Percentiles rank a stretch among this genome's conserved stretches.
Conservation (phyloP, 2,888 invertebrate genomes). For the Aquatica leii region DNA sequence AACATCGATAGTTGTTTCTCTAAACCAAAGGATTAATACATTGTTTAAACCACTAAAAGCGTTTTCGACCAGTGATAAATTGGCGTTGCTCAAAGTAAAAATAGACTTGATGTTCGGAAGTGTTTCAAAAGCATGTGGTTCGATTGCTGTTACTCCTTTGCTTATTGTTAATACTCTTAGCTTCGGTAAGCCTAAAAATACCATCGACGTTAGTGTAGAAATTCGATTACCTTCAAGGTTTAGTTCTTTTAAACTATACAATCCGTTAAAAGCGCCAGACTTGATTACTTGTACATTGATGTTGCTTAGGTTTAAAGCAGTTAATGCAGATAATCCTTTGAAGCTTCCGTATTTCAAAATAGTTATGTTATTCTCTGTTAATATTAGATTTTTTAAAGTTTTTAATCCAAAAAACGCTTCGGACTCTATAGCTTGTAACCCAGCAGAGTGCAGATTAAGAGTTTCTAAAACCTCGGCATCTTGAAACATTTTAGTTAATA, state of each 20-base stretch:
- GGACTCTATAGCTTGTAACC: background rate
- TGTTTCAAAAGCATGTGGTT: background rate
- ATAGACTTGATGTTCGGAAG: background rate
- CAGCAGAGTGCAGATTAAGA: conserved; percentile 9
- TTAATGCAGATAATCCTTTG: background rate
- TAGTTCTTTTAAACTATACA: background rate
- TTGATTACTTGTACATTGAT: background rate
- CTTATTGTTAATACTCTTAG: background rate
- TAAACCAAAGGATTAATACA: background rate
- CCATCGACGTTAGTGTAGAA: background rate
- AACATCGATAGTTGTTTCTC: background rate
- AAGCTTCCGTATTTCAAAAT: background rate
- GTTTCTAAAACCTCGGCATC: background rate
- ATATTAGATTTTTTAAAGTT: background rate
- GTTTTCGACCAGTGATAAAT: background rate
- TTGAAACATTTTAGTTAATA: background rate
- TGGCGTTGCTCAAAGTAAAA: background rate
- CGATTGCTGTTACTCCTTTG: background rate
- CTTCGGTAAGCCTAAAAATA: background rate
- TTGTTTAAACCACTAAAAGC: background rate
- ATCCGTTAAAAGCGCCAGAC: background rate
- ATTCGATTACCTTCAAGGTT: background rate
- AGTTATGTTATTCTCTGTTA: background rate
- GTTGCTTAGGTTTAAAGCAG: background rate
- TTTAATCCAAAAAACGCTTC: background rate